Evolutionary conservation across 2,797 vertebrate species (phyloP).

Genomic region (Okamejei kenojei): DNA sequence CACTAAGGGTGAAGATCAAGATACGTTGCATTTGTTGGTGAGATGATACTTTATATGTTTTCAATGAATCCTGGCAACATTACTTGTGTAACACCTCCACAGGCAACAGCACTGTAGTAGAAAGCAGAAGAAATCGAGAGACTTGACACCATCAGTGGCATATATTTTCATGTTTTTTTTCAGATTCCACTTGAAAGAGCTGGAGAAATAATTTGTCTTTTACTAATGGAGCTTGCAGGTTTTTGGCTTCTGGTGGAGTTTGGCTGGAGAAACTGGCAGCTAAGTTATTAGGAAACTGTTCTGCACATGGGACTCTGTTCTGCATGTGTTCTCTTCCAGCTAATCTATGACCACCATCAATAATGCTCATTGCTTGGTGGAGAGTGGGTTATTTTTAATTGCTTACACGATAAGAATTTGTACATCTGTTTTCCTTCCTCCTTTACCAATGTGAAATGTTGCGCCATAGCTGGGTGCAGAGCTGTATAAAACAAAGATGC

Average conservation of each 20-base stretch:
- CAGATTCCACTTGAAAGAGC: slow-evolving; percentile 2
- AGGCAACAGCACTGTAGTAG: not conserved
- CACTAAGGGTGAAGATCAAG: not conserved
- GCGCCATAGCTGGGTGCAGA: not conserved
- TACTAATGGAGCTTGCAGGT: not conserved
- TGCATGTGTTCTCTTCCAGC: not conserved
- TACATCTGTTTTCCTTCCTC: not conserved
- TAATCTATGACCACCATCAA: not conserved
- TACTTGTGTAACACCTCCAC: not conserved
- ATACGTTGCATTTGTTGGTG: not conserved
- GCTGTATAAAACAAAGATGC: not conserved
- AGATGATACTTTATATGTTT: not conserved
- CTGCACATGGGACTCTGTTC: not conserved
- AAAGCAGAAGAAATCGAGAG: not conserved
- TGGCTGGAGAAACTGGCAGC: not conserved
- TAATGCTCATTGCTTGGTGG: not conserved
- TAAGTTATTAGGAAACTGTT: not conserved
- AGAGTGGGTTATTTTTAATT: not conserved
- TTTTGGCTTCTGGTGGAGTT: not conserved
- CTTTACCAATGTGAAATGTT: not conserved
- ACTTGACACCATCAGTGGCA: too few relatives aligned
- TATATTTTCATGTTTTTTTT: slow-evolving; percentile 7
- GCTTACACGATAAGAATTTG: not conserved
- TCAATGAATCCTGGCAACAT: not conserved
- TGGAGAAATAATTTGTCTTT: not conserved